A percentile compares a stretch with the other conserved stretches of the same genome.
These are phyloP conservation scores for Megaleporinus macrocephalus DNA, from an alignment of 2,113 vertebrate genomes.

Conservation along the genomic window DNA sequence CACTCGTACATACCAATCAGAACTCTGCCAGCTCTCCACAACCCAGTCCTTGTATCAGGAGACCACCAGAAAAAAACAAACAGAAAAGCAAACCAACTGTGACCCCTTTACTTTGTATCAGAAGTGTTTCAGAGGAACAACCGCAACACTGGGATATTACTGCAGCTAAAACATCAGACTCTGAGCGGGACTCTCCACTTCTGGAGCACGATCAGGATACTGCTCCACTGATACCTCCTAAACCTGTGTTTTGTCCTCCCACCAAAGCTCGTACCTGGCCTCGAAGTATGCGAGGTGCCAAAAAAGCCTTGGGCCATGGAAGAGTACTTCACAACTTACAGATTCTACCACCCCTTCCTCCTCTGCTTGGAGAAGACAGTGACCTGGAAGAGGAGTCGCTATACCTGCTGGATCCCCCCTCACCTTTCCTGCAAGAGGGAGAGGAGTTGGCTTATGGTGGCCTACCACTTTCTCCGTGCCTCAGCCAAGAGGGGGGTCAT, in stretches of 20 bases:
- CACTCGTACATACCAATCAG: constrained; percentile 44
- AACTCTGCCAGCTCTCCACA: constrained; percentile 54
- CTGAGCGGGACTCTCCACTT: constrained; percentile 76
- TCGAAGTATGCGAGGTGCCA: constrained; percentile 72
- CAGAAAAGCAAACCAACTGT: constrained; percentile 56
- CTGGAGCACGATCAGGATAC: constrained; percentile 76
- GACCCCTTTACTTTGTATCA: constrained; percentile 64
- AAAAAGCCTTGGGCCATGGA: constrained; percentile 60
- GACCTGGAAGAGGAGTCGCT: constrained; percentile 76
- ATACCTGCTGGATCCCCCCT: constrained; percentile 78
- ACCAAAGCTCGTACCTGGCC: constrained; percentile 82
- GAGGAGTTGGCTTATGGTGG: constrained; percentile 69
- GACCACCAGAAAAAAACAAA: constrained; percentile 53
- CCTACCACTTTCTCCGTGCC: constrained; percentile 86
- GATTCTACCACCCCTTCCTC: constrained; percentile 75
- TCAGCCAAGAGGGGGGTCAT: constrained; percentile 88
- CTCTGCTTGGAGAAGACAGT: constrained; percentile 72
- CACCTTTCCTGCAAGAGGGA: constrained; percentile 77
- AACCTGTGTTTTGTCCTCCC: constrained; percentile 79
- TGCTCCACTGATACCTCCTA: constrained; percentile 73
- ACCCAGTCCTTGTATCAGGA: constrained; percentile 54
- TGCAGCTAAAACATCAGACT: constrained; percentile 69
- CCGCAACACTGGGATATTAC: constrained; percentile 56
- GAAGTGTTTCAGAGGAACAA: constrained; percentile 67
- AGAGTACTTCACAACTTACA: constrained; percentile 73